These are phyloP conservation scores for Acronicta alni DNA, from an alignment of 2,888 invertebrate species.

Conservation along the genomic window DNA sequence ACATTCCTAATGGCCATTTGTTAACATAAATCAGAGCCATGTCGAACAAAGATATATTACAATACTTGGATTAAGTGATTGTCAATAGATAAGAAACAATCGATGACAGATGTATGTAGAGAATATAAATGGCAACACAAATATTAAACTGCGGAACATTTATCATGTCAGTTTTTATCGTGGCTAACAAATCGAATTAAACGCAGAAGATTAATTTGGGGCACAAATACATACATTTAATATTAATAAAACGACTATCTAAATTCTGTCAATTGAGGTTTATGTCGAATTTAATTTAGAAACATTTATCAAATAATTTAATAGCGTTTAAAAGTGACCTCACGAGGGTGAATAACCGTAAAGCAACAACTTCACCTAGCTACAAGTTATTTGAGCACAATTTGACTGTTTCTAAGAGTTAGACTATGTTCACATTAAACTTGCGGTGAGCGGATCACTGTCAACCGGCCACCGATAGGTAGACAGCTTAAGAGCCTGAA, in stretches of 20 bases:
- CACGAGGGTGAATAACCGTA: neutral
- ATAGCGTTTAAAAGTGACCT: slow-evolving; percentile 7
- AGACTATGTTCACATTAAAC: too few species aligned
- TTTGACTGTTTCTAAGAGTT: too few species aligned
- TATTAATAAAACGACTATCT: slow-evolving; percentile 16
- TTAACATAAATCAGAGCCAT: slow-evolving; percentile 46
- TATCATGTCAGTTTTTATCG: slow-evolving; percentile 24
- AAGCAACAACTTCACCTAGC: neutral
- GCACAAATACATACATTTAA: slow-evolving; percentile 12
- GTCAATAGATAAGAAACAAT: slow-evolving; percentile 42
- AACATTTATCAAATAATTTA: slow-evolving; percentile 12
- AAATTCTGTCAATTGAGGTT: slow-evolving; percentile 13
- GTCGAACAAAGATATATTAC: slow-evolving; percentile 47
- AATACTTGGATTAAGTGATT: slow-evolving; percentile 46
- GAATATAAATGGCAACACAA: slow-evolving; percentile 29
- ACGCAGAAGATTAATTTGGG: slow-evolving; percentile 17
- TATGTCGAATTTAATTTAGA: slow-evolving; percentile 10
- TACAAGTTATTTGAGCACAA: too few species aligned
- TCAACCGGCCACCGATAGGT: too few species aligned
- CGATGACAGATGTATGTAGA: slow-evolving; percentile 41
- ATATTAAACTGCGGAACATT: slow-evolving; percentile 22
- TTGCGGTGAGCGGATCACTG: too few species aligned
- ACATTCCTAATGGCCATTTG: slow-evolving; percentile 40
- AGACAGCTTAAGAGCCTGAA: too few species aligned
- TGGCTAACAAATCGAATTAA: slow-evolving; percentile 13